Conservation (phyloP, 2,797 vertebrate genomes). For the Rhinichthys osculus region DNA sequence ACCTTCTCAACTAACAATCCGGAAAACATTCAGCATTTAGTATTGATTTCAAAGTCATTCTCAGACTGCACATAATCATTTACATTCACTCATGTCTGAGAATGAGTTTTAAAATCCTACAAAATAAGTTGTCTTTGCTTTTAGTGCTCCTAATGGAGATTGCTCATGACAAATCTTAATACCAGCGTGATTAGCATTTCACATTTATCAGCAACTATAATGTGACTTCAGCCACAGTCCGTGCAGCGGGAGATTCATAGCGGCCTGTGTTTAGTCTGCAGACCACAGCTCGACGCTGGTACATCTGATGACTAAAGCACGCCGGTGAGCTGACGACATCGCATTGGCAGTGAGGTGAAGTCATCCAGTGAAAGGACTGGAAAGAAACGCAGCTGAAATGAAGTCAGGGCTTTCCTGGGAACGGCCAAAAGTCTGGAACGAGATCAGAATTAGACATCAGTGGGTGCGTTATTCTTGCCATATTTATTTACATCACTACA, state of each 20-base stretch:
- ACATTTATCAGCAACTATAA: constrained; percentile 4
- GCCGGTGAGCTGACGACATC: background rate
- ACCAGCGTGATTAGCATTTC: background rate
- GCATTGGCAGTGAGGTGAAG: background rate
- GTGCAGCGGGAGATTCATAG: background rate
- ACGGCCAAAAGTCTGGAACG: background rate
- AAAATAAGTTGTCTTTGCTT: background rate
- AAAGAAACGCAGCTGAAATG: background rate
- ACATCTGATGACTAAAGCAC: constrained; percentile 5
- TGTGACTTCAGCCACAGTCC: background rate
- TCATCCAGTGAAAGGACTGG: constrained; percentile 8
- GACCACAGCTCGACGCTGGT: background rate
- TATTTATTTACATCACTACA: background rate
- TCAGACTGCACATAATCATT: constrained; percentile 8
- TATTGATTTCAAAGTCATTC: background rate
- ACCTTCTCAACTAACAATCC: background rate
- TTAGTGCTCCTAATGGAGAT: constrained; percentile 1
- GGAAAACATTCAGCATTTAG: background rate
- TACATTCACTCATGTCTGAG: constrained; percentile 10
- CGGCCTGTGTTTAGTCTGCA: constrained; percentile 24
- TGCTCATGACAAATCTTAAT: background rate
- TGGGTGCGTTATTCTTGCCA: background rate
- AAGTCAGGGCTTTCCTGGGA: constrained; percentile 22
- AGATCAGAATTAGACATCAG: background rate
- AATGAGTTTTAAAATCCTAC: constrained; percentile 22